Evolutionary conservation across 1,140 invertebrate genomes (phyloP).

Genomic region (Asobara japonica): DNA sequence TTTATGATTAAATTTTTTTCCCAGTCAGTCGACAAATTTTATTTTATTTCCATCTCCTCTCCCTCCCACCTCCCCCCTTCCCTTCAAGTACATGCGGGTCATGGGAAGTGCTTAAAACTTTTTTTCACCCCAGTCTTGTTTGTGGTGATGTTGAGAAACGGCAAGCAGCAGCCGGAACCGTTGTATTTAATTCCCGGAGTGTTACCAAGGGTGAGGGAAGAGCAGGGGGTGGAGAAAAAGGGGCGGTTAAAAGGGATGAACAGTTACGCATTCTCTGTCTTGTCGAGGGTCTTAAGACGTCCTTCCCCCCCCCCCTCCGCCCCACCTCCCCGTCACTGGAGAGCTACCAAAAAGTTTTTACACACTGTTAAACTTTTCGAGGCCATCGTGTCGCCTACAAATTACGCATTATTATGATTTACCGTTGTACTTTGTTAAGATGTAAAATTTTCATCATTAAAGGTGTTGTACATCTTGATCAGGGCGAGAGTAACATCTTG

Average conservation of each 20-base stretch:
- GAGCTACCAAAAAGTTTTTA: constrained; percentile 1
- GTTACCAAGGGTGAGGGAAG: background rate
- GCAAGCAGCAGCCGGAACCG: constrained; percentile 6
- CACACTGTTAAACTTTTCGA: background rate
- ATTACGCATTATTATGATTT: constrained; percentile 12
- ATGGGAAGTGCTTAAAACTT: background rate
- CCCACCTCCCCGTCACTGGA: background rate
- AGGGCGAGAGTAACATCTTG: background rate
- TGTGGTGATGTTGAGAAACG: constrained; percentile 15
- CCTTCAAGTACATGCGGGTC: background rate
- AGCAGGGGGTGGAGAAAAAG: background rate
- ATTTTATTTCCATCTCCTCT: background rate
- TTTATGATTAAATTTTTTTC: constrained; percentile 2
- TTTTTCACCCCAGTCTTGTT: background rate
- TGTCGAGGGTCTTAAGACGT: constrained; percentile 7
- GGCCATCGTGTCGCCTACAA: constrained; percentile 8
- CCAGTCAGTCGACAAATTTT: background rate
- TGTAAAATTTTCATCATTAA: background rate
- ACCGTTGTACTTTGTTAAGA: background rate
- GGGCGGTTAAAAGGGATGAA: constrained; percentile 1
- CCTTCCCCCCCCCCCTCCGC: background rate
- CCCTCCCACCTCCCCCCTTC: too few species aligned
- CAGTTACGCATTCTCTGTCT: constrained; percentile 6
- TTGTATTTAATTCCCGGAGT: constrained; percentile 11
- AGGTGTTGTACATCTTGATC: background rate